Evolutionary conservation across 2,888 invertebrate species (phyloP).

Genomic region (Napeogenes sylphis): DNA sequence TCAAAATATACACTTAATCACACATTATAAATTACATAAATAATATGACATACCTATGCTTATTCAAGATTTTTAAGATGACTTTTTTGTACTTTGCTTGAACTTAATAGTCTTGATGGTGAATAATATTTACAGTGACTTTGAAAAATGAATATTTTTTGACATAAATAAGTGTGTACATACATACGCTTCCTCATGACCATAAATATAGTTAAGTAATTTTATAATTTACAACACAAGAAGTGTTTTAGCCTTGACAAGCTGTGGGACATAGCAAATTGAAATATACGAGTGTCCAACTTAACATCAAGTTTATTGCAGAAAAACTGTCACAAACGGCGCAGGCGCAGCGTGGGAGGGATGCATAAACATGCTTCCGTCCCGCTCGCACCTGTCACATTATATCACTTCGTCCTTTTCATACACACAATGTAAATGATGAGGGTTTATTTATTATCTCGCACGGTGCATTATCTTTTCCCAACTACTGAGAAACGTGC

Average conservation of each 20-base stretch:
- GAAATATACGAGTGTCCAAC: constrained; percentile 25
- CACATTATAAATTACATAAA: too few relatives aligned
- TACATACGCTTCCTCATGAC: not conserved
- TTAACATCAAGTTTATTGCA: constrained; percentile 46
- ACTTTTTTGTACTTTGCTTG: too few relatives aligned
- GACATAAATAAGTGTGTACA: too few relatives aligned
- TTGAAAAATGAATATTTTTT: too few relatives aligned
- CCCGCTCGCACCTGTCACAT: constrained; percentile 38
- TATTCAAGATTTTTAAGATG: too few relatives aligned
- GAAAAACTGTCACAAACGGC: constrained; percentile 57
- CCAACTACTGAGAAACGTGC: constrained; percentile 31
- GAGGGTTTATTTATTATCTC: constrained; percentile 56
- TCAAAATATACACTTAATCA: too few relatives aligned
- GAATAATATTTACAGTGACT: too few relatives aligned
- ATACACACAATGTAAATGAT: constrained; percentile 56
- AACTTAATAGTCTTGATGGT: too few relatives aligned
- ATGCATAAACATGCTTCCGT: constrained; percentile 47
- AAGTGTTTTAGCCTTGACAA: constrained; percentile 12
- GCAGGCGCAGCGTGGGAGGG: constrained; percentile 49
- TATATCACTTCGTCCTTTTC: constrained; percentile 19
- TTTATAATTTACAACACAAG: constrained; percentile 22
- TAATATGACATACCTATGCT: too few relatives aligned
- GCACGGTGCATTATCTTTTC: constrained; percentile 41
- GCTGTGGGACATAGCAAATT: constrained; percentile 23
- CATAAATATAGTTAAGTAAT: constrained; percentile 4